Base-by-base conservation (phyloP, 2,888 invertebrate genomes). In the Drosophila borealis region DNA sequence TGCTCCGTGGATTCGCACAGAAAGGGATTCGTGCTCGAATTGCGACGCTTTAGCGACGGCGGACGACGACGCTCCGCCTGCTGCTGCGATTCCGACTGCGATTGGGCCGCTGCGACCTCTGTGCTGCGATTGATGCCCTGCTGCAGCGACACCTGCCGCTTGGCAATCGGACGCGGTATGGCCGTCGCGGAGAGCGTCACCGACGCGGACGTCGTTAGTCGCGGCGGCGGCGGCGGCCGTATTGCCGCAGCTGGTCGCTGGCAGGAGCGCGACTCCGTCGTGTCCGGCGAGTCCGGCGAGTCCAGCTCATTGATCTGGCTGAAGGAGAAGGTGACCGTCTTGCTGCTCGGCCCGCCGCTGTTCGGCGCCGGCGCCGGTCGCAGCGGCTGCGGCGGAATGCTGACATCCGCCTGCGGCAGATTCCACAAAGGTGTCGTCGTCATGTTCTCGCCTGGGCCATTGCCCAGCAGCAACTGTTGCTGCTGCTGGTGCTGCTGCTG, bases 381-480 rank as follows among this genome's bases (percentile, higher is more conserved):
- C 66, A 95, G 88, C 0, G 95, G 95, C 80, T 95, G 95, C 3
- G 95, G 95, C 4, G 95, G 95, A 82, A 95, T 95, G 48, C 82
- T 68, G 0, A 60, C 60, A 64, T 92, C 91, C 29, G 82, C 84
- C 68, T 89, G 88, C 3, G 91, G 88, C 25, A 92, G 83, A 73
- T 92, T 91, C 92, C 93, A 93, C 50, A 92, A 66, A 1, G 93
- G 92, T 9, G 91, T 90, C 29, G 91, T 41, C 17, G 37, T 49
- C 14, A 4, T 36, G 13, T 8, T 3, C 3, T 63, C 57, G 3
- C 50, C 44, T 1, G n/a, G n/a, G n/a, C 54, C 54, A 14, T 59
- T 76, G 36, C 46, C 54, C 6, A 77, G 49, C 6, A 75, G 65
- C 21, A 72, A 37, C 39, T 51, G 51, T 9, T 56, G 57, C 2